Evolutionary conservation across 2,797 vertebrate species (phyloP).

Genomic region (Cirrhinus molitorella): DNA sequence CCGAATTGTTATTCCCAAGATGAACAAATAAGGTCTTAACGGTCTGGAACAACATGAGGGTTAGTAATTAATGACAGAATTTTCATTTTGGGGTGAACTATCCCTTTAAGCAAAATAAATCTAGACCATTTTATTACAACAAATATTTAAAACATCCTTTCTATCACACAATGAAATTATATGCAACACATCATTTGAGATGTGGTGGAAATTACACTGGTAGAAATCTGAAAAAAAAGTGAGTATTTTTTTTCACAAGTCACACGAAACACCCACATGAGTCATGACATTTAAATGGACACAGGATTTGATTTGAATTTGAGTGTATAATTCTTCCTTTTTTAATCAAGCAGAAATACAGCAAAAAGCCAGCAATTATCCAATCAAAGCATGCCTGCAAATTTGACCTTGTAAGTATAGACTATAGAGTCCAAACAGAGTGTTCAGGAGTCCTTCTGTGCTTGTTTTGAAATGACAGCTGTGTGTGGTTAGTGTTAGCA

Average conservation of each 20-base stretch:
- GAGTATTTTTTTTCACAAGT: background rate
- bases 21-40: too few species aligned
- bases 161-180: background rate
- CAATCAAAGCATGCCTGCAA: background rate
- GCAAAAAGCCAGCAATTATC: background rate
- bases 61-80: background rate
- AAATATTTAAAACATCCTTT: background rate
- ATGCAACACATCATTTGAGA: background rate
- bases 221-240: background rate
- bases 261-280: background rate
- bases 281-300: conserved; percentile 3
- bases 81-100: background rate
- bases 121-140: background rate
- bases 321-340: background rate
- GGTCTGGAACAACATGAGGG: background rate
- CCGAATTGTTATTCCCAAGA: background rate
- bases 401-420: conserved; percentile 11
- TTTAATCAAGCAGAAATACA: conserved; percentile 1
- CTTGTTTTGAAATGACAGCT: conserved; percentile 33
- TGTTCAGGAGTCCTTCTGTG: conserved; percentile 4
- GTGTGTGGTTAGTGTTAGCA: conserved; percentile 23
- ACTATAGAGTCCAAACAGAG: background rate
- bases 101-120: background rate
- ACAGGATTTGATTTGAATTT: background rate
- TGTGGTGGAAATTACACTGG: background rate